Evolutionary conservation across 2,113 vertebrate species (phyloP).

Genomic region (Megatriorchis doriae): DNA sequence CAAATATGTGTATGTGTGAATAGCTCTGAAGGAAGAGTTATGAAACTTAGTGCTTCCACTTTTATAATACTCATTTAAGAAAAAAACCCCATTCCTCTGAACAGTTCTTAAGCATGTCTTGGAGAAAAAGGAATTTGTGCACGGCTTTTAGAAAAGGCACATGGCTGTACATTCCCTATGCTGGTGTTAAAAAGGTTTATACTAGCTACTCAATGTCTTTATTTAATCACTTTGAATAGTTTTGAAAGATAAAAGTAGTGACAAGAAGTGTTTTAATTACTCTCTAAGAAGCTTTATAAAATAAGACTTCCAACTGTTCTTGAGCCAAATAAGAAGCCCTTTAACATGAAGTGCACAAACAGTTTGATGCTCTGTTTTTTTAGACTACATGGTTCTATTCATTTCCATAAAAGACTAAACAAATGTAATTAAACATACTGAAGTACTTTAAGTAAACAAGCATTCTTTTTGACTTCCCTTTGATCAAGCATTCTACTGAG

Average conservation of each 20-base stretch:
- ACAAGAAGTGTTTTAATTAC: constrained; percentile 9
- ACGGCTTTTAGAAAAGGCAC: neutral
- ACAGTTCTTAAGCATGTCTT: neutral
- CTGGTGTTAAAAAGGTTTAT: neutral
- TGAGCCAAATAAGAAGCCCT: neutral
- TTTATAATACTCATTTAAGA: neutral
- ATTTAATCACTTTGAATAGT: neutral
- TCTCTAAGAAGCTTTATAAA: neutral
- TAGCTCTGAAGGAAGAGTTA: neutral
- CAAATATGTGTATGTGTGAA: neutral
- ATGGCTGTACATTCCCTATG: neutral
- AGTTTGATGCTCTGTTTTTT: neutral
- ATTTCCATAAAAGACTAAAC: neutral
- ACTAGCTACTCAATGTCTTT: neutral
- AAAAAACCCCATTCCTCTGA: fast-evolving
- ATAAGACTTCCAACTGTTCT: neutral
- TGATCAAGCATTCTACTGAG: neutral
- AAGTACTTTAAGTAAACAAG: neutral
- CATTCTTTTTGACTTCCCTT: neutral
- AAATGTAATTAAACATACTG: neutral
- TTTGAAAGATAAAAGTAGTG: neutral
- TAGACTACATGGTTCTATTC: neutral
- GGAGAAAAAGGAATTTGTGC: neutral
- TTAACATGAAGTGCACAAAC: neutral
- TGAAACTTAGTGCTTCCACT: neutral